Percentiles rank a stretch among this genome's conserved stretches.
phyloP scores from a whole-genome alignment of 2,113 vertebrate genomes.

The Zingel zingel region DNA sequence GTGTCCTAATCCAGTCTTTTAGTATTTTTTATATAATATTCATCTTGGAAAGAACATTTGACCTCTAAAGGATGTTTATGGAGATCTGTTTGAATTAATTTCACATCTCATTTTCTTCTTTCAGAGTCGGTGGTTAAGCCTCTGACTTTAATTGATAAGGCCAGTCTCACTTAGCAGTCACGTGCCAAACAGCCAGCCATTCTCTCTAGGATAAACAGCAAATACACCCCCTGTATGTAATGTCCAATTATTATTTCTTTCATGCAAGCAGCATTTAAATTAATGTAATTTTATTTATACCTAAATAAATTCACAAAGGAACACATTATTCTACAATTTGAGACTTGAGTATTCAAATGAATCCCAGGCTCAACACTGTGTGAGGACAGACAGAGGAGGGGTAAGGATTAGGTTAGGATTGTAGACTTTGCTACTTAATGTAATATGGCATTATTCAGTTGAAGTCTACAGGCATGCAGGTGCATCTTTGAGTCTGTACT shows the following conservation, averaged over 20 bases:
- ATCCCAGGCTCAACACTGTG: neutral
- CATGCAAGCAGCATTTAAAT: conserved; percentile 18
- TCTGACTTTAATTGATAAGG: conserved; percentile 12
- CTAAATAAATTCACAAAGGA: neutral
- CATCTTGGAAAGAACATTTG: neutral
- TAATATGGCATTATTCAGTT: neutral
- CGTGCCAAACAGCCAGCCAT: neutral
- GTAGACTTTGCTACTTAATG: neutral
- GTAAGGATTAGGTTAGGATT: neutral
- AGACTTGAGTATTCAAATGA: conserved; percentile 1
- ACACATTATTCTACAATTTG: neutral
- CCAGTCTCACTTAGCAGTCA: conserved; percentile 10
- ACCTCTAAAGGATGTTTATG: conserved; percentile 16
- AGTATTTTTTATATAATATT: neutral
- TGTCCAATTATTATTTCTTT: neutral
- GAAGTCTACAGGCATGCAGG: neutral
- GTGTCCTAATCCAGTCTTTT: conserved; percentile 32
- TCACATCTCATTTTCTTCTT: conserved; percentile 25
- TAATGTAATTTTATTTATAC: neutral
- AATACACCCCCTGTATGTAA: neutral
- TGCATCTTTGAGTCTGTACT: neutral
- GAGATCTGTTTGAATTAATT: neutral
- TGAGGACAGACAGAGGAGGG: neutral
- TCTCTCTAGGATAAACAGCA: neutral
- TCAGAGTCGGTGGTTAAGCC: conserved; percentile 1